Conservation (phyloP, 2,797 vertebrate species). For the Sebastes goodei region DNA sequence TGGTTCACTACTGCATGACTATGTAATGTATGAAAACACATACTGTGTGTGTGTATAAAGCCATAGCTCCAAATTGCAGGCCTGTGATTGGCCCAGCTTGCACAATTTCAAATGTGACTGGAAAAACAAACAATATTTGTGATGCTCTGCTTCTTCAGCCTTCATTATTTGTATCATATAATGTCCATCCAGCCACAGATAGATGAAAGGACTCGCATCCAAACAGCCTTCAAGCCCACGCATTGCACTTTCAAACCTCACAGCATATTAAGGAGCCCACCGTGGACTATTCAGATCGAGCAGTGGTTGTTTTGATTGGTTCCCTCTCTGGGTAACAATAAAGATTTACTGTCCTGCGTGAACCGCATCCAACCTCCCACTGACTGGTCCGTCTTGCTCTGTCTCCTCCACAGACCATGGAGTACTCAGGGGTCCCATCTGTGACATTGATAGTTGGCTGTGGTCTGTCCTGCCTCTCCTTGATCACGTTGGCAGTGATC, state of each 20-base stretch:
- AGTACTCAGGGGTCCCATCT: constrained; percentile 97
- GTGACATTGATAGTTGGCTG: constrained; percentile 99
- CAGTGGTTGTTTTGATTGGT: constrained; percentile 63
- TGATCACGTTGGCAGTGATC: constrained; percentile 96
- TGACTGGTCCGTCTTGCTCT: constrained; percentile 66
- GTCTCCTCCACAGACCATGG: constrained; percentile 92
- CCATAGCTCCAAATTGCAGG: background rate
- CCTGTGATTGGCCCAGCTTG: background rate
- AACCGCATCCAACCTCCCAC: constrained; percentile 60
- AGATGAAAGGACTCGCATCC: constrained; percentile 24
- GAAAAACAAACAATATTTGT: background rate
- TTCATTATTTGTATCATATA: background rate
- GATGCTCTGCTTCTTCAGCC: background rate
- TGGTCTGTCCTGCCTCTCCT: constrained; percentile 96
- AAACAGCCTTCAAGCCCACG: constrained; percentile 54
- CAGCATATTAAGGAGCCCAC: constrained; percentile 55
- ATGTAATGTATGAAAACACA: background rate
- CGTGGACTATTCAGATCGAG: constrained; percentile 41
- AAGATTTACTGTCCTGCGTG: constrained; percentile 68
- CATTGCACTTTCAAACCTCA: constrained; percentile 45
- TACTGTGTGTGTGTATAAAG: background rate
- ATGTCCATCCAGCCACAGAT: background rate
- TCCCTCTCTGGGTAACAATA: constrained; percentile 55
- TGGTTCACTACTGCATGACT: background rate
- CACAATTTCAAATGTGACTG: background rate